A percentile compares a stretch with the other conserved stretches of the same genome.
Evolutionary conservation across 2,888 invertebrate genomes (phyloP).

Genomic region (Drosophila neotestacea): DNA sequence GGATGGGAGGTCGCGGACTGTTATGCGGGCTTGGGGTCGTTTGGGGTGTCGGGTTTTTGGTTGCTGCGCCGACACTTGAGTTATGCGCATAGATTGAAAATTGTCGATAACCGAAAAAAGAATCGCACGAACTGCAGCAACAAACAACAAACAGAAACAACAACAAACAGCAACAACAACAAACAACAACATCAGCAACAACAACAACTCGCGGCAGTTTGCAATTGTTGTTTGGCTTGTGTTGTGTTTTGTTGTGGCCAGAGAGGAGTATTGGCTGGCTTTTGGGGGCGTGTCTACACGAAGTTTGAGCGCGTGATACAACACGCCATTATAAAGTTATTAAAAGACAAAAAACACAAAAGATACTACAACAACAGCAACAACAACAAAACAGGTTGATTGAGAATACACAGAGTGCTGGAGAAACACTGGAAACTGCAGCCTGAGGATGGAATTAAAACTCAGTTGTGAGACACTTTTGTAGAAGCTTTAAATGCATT

Average conservation of each 20-base stretch:
- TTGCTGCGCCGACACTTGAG: slow-evolving; percentile 69
- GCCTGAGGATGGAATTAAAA: slow-evolving; percentile 7
- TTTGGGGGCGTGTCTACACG: slow-evolving; percentile 68
- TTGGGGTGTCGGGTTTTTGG: slow-evolving; percentile 55
- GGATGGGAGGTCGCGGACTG: slow-evolving; percentile 36
- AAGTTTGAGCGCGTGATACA: slow-evolving; percentile 74
- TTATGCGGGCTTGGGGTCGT: slow-evolving; percentile 67
- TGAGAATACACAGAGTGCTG: background rate
- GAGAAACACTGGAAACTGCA: slow-evolving; percentile 6
- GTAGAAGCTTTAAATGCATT: slow-evolving; percentile 26
- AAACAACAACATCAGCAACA: slow-evolving; percentile 22
- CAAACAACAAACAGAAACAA: slow-evolving; percentile 46
- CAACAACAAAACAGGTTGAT: slow-evolving; percentile 50
- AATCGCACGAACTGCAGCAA: slow-evolving; percentile 73
- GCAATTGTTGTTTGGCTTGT: slow-evolving; percentile 59
- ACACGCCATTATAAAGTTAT: slow-evolving; percentile 83
- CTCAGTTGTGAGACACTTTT: slow-evolving; percentile 18
- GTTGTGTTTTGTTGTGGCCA: slow-evolving; percentile 1
- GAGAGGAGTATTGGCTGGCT: slow-evolving; percentile 24
- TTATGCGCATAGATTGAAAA: slow-evolving; percentile 81
- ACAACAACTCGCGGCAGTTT: slow-evolving; percentile 44
- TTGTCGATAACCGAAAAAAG: slow-evolving; percentile 79
- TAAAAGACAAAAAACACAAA: slow-evolving; percentile 69
- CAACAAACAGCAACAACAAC: slow-evolving; percentile 31
- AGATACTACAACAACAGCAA: slow-evolving; percentile 27